Base-by-base conservation (phyloP, 2,888 invertebrate genomes). In the Hirtodrosophila confusa region DNA sequence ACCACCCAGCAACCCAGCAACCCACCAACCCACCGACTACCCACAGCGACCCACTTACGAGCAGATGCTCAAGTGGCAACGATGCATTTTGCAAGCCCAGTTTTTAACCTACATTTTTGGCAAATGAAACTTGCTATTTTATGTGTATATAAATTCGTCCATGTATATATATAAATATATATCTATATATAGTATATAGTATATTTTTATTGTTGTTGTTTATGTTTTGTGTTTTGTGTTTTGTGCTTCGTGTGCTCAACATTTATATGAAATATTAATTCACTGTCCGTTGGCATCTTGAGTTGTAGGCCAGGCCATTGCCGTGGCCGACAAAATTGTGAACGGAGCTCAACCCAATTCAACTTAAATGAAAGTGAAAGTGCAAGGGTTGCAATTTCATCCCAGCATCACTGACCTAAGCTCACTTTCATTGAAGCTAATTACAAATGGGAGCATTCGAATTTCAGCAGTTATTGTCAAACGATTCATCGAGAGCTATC, bases 91-190 rank as follows among this genome's bases (percentile, higher is more conserved):
- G 35, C 66, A 40, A 65, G 60, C 43, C 45, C 43, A 68, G 63
- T 83, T 79, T 79, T 72, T 80, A 80, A 86, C 86, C 84, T 86
- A 80, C 76, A 86, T 86, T 86, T 75, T 80, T 79, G 76, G 57
- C 68, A 72, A 78, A 78, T 75, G 75, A 74, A 74, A 76, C 54
- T 57, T 50, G 17, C 57, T 33, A 49, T 37, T 60, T 45, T 44
- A 17, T 37, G 31, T 24, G 24, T 29, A 17, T 12, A 39, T 10
- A n/a, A 17, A 17, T 1, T 17, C 17, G 3, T 37, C 35, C 10
- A 39, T 31, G 33, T 8, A 27, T 2, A 35, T 8, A 43, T 10
- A 39, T 24, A 47, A 1, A n/a, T 35, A 41, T 29, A 29, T 41
- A 49, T 29, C 6, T 35, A 11, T 41, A 23, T 36, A 27, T 5